Base-by-base conservation (phyloP, 2,888 invertebrate species). In the Synergus umbraculus region DNA sequence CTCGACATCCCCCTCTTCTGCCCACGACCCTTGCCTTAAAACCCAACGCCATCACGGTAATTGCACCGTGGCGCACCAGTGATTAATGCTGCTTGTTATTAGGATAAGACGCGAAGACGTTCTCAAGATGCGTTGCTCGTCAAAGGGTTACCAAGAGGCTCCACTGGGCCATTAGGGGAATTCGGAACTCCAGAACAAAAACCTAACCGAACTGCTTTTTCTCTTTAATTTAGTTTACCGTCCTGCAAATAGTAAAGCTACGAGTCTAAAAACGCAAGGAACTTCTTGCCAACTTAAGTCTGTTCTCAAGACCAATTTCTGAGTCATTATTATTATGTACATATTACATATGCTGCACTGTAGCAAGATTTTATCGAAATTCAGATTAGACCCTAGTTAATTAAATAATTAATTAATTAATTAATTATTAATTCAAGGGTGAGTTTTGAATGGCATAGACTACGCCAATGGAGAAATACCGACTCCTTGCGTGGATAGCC, bases 41-140 rank as follows among this genome's bases (percentile, higher is more conserved):
- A 86, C 84, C 85, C 86, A 87, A 86, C 85, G 83, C 85, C 88
- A 89, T 88, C 86, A 84, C 84, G 85, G 87, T 90, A 89, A 90
- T 90, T 88, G 87, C 88, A 88, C 83, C 83, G 85, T 85, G 82
- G 86, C 85, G 84, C 85, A 86, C 84, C 84, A 84, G 87, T 89
- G 90, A 89, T 90, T 90, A 89, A 90, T 89, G 87, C 85, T 84
- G 86, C 88, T 87, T 87, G 87, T 87, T 89, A 88, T 89, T 89
- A 89, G 87, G 86, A 89, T 87, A 87, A 87, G 84, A 85, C 85
- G 84, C 79, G 82, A 84, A 86, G 84, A 88, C 84, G 83, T 86
- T 87, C 83, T 81, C 84, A 86, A 86, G 86, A 86, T 85, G 85
- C 83, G 79, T 79, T 58, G 77, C 69, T 60, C 83, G 83, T 87